Percentiles rank a stretch among this genome's conserved stretches.
Conservation (phyloP, 2,888 invertebrate genomes). For the Mesochorus sp. region DNA sequence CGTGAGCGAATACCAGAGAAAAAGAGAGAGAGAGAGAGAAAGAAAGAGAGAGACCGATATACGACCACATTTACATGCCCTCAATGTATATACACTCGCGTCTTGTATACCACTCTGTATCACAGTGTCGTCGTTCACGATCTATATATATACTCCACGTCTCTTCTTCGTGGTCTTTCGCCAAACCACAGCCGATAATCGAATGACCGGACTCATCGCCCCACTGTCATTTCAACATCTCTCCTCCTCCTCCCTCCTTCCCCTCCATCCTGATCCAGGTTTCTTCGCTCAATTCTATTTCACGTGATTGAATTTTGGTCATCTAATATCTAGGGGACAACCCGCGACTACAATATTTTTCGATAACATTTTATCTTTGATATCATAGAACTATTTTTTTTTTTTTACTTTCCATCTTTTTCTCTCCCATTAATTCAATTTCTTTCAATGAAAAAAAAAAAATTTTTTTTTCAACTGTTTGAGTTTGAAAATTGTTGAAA, state of each 20-base stretch:
- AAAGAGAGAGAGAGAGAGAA: background rate
- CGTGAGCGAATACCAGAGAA: slow-evolving; percentile 21
- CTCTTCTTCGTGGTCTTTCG: slow-evolving; percentile 46
- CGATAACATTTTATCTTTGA: slow-evolving; percentile 26
- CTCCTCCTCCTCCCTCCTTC: too few species aligned
- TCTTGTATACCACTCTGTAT: background rate
- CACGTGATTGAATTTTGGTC: slow-evolving; percentile 19
- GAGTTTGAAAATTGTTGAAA: too few species aligned
- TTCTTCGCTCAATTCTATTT: slow-evolving; percentile 30
- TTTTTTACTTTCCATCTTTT: too few species aligned
- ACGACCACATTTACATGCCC: slow-evolving; percentile 37
- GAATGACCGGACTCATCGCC: slow-evolving; percentile 49
- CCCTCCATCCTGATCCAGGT: too few species aligned
- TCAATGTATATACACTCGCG: slow-evolving; percentile 18
- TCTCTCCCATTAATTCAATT: too few species aligned
- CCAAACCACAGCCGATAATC: slow-evolving; percentile 56
- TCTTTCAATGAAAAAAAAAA: too few species aligned
- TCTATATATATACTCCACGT: slow-evolving; percentile 26
- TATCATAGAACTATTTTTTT: too few species aligned
- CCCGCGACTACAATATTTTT: background rate
- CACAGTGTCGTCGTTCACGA: slow-evolving; percentile 13
- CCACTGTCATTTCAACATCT: slow-evolving; percentile 39
- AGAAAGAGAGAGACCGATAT: background rate
- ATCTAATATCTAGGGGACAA: background rate
- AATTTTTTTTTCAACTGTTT: too few species aligned